Percentiles rank a stretch among this genome's conserved stretches.
These are phyloP conservation scores for Spheniscus humboldti DNA, from an alignment of 2,797 vertebrate species.

Conservation along the genomic window DNA sequence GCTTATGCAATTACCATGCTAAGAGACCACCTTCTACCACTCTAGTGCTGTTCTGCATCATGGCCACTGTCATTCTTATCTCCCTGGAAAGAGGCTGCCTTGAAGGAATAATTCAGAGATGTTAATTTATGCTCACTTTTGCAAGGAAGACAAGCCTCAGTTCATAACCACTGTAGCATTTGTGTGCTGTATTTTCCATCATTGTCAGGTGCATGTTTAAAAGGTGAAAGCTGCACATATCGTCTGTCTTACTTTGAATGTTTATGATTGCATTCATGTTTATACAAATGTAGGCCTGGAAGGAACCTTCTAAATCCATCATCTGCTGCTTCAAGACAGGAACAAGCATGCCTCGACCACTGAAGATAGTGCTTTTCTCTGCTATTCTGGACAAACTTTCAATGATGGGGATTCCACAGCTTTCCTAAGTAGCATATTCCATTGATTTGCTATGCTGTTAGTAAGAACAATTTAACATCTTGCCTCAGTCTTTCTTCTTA, in stretches of 20 bases:
- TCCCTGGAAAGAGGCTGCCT: background rate
- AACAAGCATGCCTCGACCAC: accelerated
- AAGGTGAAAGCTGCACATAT: background rate
- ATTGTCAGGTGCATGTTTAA: background rate
- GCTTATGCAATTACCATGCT: background rate
- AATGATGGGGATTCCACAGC: background rate
- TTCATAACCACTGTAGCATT: background rate
- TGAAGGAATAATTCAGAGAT: background rate
- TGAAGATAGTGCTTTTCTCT: background rate
- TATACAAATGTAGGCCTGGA: background rate
- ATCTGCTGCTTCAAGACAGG: background rate
- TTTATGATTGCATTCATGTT: background rate
- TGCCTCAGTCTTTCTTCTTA: background rate
- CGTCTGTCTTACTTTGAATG: background rate
- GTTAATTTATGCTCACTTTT: background rate
- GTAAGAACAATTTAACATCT: background rate
- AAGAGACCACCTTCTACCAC: background rate
- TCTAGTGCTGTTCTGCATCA: background rate
- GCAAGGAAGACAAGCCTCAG: background rate
- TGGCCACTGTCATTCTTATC: background rate
- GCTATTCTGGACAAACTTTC: background rate
- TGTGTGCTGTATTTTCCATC: background rate
- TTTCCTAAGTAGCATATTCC: background rate
- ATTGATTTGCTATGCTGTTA: background rate
- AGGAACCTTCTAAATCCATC: background rate